Evolutionary conservation across 2,797 vertebrate genomes (phyloP).

Genomic region (Trematomus bernacchii): DNA sequence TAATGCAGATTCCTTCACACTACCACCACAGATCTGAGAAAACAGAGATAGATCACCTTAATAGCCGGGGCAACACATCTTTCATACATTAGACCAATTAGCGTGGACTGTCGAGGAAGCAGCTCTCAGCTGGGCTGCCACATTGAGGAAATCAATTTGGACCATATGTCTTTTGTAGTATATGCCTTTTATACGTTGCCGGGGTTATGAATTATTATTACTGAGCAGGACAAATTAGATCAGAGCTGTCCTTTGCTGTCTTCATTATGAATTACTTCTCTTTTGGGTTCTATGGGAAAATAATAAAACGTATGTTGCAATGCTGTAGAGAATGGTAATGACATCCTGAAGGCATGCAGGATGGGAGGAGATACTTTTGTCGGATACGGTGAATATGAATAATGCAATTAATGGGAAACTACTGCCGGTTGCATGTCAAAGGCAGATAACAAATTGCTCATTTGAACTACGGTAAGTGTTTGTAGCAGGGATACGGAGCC

Average conservation of each 20-base stretch:
- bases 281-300: constrained; percentile 63
- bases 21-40: constrained; percentile 35
- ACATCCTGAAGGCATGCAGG: constrained; percentile 57
- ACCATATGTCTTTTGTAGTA: constrained; percentile 78
- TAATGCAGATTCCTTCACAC: constrained; percentile 39
- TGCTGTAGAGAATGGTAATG: constrained; percentile 68
- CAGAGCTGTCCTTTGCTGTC: constrained; percentile 70
- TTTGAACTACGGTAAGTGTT: constrained; percentile 55
- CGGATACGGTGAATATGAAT: constrained; percentile 72
- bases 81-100: constrained; percentile 81
- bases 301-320: constrained; percentile 56
- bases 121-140: constrained; percentile 61
- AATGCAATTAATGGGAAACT: constrained; percentile 71
- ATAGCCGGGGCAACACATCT: constrained; percentile 60
- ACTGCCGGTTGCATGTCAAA: constrained; percentile 62
- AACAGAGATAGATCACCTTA: constrained; percentile 52
- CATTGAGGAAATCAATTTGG: constrained; percentile 69
- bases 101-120: constrained; percentile 48
- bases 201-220: constrained; percentile 73
- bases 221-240: constrained; percentile 77
- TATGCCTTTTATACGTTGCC: constrained; percentile 65
- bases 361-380: constrained; percentile 65
- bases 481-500: constrained; percentile 20
- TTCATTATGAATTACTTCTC: constrained; percentile 78
- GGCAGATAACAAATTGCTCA: constrained; percentile 62